Evolutionary conservation across 2,888 invertebrate species (phyloP), one percentile per base, ranked within the genome.

Genomic region (Antheraea yamamai): DNA sequence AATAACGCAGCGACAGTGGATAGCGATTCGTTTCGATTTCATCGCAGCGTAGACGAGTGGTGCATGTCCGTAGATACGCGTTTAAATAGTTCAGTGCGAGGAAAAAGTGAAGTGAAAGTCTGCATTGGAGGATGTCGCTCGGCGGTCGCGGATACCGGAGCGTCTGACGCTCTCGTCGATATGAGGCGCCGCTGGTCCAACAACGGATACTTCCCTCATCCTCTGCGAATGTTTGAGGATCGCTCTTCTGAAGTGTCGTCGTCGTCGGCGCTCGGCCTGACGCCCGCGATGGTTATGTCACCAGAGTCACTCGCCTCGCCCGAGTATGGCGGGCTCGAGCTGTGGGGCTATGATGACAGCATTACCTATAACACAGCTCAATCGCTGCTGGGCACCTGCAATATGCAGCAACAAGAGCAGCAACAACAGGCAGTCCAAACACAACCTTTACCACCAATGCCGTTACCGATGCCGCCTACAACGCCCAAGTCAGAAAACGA

Each of bases 161-260:
- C 91, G 92, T 91, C 83, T 92, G 92, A 94, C 88, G 87, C 92
- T 90, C 90, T 91, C 90, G 88, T 89, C 89, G 94, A 95, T 94
- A 97, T 97, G 97, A 97, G 96, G 95, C 96, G 97, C 91, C 96
- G 97, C 94, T 97, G 97, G 97, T 96, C 96, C 81, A 96, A 97
- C 93, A 96, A 96, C 93, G 96, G 96, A 91, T 96, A 96, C 88
- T 96, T 96, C 90, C 95, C 96, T 89, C 90, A 95, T 90, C 95
- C 96, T 89, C 90, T 95, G 91, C 95, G 96, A 83, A 96, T 96
- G 92, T 96, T 96, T 83, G 96, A 97, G 87, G 97, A 97, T 93
- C 96, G 96, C 89, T 96, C 96, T 80, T 96, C 97, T 79, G 97
- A 97, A 89, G 97, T 97, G 91, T 96, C 97, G 74, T 97, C 97